Evolutionary conservation across 1,140 invertebrate genomes (phyloP).

Genomic region (Zophobas atratus): DNA sequence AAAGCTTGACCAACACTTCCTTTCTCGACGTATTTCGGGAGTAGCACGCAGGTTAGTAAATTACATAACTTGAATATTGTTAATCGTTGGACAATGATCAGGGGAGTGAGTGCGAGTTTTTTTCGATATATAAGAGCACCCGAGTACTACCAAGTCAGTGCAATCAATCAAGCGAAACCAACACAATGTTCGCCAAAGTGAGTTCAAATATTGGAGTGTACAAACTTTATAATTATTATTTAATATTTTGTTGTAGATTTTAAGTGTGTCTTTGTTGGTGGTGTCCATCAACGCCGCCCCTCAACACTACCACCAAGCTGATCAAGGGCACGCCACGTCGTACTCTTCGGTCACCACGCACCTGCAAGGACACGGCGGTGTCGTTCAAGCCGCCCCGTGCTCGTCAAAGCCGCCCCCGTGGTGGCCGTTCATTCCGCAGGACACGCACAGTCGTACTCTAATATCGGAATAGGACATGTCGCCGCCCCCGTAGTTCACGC

Average conservation of each 20-base stretch:
- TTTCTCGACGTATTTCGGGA: not conserved
- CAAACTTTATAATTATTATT: too few species aligned
- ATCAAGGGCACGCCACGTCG: constrained; percentile 44
- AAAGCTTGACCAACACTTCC: constrained; percentile 17
- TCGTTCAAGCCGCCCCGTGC: not conserved
- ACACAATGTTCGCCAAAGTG: constrained; percentile 38
- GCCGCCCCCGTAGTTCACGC: constrained; percentile 58
- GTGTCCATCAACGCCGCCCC: constrained; percentile 42
- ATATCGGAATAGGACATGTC: constrained; percentile 4
- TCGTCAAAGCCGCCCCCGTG: too few species aligned
- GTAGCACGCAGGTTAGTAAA: not conserved
- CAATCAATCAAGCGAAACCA: constrained; percentile 16
- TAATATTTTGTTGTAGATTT: constrained; percentile 49
- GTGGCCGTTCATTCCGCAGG: too few species aligned
- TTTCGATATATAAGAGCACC: constrained; percentile 4
- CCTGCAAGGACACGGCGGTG: constrained; percentile 14
- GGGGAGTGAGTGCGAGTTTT: constrained; percentile 2
- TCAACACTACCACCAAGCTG: not conserved
- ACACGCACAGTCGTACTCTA: not conserved
- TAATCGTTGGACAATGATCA: too few species aligned
- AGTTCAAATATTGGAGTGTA: not conserved
- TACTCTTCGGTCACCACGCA: constrained; percentile 46
- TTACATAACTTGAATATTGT: too few species aligned
- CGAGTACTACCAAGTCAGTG: not conserved
- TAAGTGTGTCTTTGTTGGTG: constrained; percentile 44